Evolutionary conservation across 2,113 vertebrate genomes (phyloP).

Genomic region (Labrus mixtus): DNA sequence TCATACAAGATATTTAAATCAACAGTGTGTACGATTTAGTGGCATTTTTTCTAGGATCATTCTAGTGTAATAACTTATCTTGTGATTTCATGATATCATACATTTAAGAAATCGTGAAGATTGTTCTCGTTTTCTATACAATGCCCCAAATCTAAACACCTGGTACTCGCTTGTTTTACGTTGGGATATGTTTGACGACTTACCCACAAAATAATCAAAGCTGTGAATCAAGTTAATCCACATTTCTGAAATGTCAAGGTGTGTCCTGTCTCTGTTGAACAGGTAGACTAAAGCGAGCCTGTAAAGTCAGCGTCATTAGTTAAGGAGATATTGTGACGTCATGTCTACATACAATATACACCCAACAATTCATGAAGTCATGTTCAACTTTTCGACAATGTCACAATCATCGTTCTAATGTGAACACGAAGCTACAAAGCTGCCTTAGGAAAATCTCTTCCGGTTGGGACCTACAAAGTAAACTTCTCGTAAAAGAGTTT

Average conservation of each 20-base stretch:
- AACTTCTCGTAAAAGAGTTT: background rate
- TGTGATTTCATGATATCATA: too few relatives aligned
- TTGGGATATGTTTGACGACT: background rate
- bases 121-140: background rate
- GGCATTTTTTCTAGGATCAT: background rate
- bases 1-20: background rate
- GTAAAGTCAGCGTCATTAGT: background rate
- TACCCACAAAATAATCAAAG: background rate
- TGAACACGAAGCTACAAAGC: background rate
- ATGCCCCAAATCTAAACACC: background rate
- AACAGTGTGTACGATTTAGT: background rate
- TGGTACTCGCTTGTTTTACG: background rate
- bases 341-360: background rate
- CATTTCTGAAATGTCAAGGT: constrained; percentile 11
- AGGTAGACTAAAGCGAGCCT: background rate
- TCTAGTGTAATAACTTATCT: background rate
- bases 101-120: too few relatives aligned
- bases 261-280: background rate
- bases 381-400: too few relatives aligned
- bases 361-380: background rate
- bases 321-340: background rate
- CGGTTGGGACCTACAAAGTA: constrained; percentile 43
- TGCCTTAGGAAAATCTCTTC: background rate
- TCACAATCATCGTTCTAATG: too few relatives aligned
- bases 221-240: background rate